Evolutionary conservation across 1,140 invertebrate species (phyloP).

Genomic region (Tetramorium parvispinum): DNA sequence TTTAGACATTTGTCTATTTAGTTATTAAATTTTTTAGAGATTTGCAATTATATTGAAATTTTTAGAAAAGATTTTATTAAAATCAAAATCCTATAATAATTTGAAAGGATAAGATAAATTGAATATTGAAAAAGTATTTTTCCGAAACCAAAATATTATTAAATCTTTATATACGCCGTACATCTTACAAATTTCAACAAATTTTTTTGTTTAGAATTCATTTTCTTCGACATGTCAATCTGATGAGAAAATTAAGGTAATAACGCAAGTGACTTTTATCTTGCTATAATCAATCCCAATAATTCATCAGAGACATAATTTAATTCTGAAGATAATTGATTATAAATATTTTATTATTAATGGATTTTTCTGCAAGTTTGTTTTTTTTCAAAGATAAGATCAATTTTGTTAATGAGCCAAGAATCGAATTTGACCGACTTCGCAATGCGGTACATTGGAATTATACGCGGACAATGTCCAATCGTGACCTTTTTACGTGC

Average conservation of each 20-base stretch:
- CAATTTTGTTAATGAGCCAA: slow-evolving; percentile 16
- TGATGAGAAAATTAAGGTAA: background rate
- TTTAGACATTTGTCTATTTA: background rate
- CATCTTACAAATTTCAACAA: background rate
- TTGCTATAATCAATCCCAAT: background rate
- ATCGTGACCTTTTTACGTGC: slow-evolving; percentile 43
- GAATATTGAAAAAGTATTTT: background rate
- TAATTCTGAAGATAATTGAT: background rate
- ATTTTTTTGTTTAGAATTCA: background rate
- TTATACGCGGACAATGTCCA: slow-evolving; percentile 26
- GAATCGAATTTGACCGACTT: slow-evolving; percentile 25
- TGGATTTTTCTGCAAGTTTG: background rate
- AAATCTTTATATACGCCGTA: background rate
- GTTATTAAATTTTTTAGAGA: background rate
- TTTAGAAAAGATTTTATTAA: background rate
- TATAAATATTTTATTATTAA: background rate
- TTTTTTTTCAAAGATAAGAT: background rate
- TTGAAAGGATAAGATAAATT: background rate
- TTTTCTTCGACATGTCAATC: background rate
- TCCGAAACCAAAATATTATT: background rate
- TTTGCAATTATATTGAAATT: background rate
- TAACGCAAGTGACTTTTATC: background rate
- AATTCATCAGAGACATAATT: background rate
- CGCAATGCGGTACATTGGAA: slow-evolving; percentile 14
- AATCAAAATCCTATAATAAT: background rate